Conservation (phyloP, 23 tunicate species). For the Oikopleura vanhoeffeni region DNA sequence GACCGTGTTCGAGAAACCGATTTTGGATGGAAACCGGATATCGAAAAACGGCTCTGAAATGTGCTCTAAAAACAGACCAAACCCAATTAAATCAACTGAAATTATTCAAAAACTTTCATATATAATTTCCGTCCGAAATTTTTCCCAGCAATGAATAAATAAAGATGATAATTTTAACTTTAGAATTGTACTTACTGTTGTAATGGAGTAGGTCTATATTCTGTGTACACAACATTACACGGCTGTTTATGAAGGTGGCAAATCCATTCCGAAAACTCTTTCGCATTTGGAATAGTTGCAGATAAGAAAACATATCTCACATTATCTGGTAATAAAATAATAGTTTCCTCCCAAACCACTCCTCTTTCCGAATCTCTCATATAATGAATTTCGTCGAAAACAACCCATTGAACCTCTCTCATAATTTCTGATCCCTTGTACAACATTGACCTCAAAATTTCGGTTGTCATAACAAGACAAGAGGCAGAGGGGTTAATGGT, state of each 20-base stretch:
- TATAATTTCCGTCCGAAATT: no score
- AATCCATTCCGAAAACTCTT: constrained; percentile 95
- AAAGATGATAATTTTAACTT: no score
- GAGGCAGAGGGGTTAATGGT: constrained; percentile 77
- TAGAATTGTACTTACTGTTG: no score
- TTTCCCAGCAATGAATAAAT: no score
- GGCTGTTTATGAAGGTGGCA: constrained; percentile 73
- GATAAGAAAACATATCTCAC: constrained; percentile 63
- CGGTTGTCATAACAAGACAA: constrained; percentile 94
- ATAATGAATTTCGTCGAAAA: constrained; percentile 96
- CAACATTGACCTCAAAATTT: constrained; percentile 83
- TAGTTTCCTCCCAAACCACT: constrained; percentile 95
- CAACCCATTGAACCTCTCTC: constrained; percentile 90
- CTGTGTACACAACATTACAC: constrained; percentile 87
- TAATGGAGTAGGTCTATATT: constrained; percentile 68
- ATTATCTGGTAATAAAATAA: constrained; percentile 84
- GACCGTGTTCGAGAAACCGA: no score
- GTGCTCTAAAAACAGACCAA: no score
- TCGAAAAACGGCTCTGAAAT: no score
- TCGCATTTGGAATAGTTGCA: constrained; percentile 77
- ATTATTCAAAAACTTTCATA: no score
- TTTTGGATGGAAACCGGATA: no score
- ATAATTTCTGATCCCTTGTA: constrained; percentile 89
- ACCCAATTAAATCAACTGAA: no score
- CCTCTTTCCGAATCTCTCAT: constrained; percentile 94